A percentile compares a stretch with the other conserved stretches of the same genome.
Evolutionary conservation across 2,797 vertebrate genomes (phyloP).

Genomic region (Chromis chromis): DNA sequence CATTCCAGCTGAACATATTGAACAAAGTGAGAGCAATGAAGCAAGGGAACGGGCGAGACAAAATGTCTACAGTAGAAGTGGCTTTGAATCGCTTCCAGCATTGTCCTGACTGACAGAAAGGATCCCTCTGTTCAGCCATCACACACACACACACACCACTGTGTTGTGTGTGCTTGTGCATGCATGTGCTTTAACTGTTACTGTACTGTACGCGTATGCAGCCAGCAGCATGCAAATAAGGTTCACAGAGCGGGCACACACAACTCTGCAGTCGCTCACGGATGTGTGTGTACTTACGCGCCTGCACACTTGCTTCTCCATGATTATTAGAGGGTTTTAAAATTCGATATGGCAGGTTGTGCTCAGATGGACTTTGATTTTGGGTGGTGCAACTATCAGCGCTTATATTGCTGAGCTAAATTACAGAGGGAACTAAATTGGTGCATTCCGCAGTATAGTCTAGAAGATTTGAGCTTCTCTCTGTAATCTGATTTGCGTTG

Average conservation of each 20-base stretch:
- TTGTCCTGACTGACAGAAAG: slow-evolving; percentile 84
- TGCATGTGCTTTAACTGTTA: slow-evolving; percentile 50
- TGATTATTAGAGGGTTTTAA: slow-evolving; percentile 45
- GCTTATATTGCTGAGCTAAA: slow-evolving; percentile 23
- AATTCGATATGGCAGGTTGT: slow-evolving; percentile 34
- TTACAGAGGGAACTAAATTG: slow-evolving; percentile 35
- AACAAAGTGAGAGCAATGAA: slow-evolving; percentile 63
- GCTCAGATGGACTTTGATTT: slow-evolving; percentile 51
- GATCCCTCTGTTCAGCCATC: slow-evolving; percentile 79
- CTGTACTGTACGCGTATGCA: slow-evolving; percentile 50
- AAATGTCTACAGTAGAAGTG: slow-evolving; percentile 76
- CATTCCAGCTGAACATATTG: slow-evolving; percentile 46
- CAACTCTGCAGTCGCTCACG: slow-evolving; percentile 39
- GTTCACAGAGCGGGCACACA: slow-evolving; percentile 63
- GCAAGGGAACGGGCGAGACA: slow-evolving; percentile 59
- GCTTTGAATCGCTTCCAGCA: slow-evolving; percentile 83
- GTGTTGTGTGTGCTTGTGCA: slow-evolving; percentile 45
- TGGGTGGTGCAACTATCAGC: slow-evolving; percentile 20
- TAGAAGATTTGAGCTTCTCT: slow-evolving; percentile 4
- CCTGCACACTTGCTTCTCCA: slow-evolving; percentile 21
- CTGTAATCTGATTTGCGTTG: slow-evolving; percentile 18
- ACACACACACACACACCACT: slow-evolving; percentile 10
- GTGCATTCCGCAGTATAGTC: background rate
- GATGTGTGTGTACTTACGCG: slow-evolving; percentile 37
- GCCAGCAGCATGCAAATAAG: slow-evolving; percentile 61